Evolutionary conservation across 92 coral and sea anemone species (phyloP).

Genomic region (Paramuricea clavata): DNA sequence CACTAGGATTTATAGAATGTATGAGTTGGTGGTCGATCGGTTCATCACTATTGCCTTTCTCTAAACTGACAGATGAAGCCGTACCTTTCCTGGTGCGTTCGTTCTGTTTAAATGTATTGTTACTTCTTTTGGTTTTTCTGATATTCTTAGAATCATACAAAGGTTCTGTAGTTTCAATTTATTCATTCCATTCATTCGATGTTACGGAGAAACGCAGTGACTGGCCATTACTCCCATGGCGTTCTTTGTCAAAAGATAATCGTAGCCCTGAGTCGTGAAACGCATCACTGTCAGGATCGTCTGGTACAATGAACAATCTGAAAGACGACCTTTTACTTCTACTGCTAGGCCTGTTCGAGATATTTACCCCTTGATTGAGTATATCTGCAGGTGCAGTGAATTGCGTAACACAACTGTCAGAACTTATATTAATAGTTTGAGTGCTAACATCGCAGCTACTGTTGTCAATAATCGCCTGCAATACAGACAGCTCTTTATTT

Average conservation of each 20-base stretch:
- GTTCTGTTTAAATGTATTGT: neutral
- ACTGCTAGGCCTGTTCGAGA: neutral
- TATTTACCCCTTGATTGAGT: neutral
- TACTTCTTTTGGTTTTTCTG: neutral
- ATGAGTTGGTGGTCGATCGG: slow-evolving; percentile 84
- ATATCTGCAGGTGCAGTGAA: neutral
- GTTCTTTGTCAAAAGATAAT: slow-evolving; percentile 35
- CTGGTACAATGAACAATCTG: slow-evolving; percentile 45
- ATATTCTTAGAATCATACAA: neutral
- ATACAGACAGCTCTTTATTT: neutral
- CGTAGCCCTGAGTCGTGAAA: slow-evolving; percentile 1
- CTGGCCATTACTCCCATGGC: neutral
- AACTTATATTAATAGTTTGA: neutral
- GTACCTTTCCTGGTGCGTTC: neutral
- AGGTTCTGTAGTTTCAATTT: neutral
- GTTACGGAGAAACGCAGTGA: slow-evolving; percentile 26
- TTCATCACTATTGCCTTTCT: slow-evolving; percentile 6
- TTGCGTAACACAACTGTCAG: neutral
- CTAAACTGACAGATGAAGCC: neutral
- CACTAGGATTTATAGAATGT: slow-evolving; percentile 77
- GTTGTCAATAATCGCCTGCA: neutral
- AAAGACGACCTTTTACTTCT: slow-evolving; percentile 19
- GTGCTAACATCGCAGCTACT: slow-evolving; percentile 23
- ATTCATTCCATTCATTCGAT: neutral
- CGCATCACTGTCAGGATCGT: neutral